Evolutionary conservation across 2,113 vertebrate genomes (phyloP).

Genomic region (Carassius gibelio): DNA sequence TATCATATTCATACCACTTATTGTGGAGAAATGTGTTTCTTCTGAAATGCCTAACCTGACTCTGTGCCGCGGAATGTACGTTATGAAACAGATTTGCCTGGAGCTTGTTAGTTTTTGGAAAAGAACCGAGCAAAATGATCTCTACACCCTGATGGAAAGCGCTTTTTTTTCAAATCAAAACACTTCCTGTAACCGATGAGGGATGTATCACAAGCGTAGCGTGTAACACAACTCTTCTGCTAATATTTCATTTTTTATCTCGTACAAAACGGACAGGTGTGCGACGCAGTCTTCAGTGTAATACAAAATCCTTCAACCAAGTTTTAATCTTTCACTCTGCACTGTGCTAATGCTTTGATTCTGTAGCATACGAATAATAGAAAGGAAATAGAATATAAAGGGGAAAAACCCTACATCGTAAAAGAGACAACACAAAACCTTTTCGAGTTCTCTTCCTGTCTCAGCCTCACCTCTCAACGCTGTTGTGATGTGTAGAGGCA

Average conservation of each 20-base stretch:
- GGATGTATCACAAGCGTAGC: not conserved
- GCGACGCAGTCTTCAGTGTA: not conserved
- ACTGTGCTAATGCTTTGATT: conserved; percentile 26
- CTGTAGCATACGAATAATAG: not conserved
- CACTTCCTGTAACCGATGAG: conserved; percentile 16
- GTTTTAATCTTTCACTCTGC: conserved; percentile 3
- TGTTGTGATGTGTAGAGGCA: conserved; percentile 76
- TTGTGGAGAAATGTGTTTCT: conserved; percentile 10
- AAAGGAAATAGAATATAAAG: conserved; percentile 36
- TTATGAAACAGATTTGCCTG: conserved; percentile 41
- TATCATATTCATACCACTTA: not conserved
- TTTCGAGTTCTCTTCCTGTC: conserved; percentile 3
- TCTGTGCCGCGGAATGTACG: conserved; percentile 33
- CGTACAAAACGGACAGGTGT: conserved; percentile 13
- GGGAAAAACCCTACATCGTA: conserved; percentile 3
- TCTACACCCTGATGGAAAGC: not conserved
- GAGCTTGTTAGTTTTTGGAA: conserved; percentile 34
- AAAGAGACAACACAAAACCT: conserved; percentile 30
- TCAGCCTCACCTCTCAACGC: conserved; percentile 76
- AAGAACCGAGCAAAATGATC: conserved; percentile 6
- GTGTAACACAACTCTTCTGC: not conserved
- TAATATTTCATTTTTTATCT: not conserved
- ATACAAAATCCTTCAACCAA: not conserved
- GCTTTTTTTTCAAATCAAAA: conserved; percentile 38
- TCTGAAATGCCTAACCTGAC: conserved; percentile 7